Evolutionary conservation across 2,888 invertebrate species (phyloP).

Genomic region (Marronus borbonicus): DNA sequence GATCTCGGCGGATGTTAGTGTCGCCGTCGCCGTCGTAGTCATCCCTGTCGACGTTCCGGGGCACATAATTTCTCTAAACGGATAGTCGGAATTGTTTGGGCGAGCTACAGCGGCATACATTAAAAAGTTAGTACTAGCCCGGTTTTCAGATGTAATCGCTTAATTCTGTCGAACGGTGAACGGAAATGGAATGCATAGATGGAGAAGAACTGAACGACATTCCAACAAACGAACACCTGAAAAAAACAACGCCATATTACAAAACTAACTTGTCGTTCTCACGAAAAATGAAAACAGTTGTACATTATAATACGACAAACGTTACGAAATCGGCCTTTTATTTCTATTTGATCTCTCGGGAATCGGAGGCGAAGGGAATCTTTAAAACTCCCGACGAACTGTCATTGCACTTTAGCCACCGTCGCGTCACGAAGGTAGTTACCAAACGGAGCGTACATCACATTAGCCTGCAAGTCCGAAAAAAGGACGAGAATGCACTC

Average conservation of each 20-base stretch:
- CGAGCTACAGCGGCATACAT: constrained; percentile 14
- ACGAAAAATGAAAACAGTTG: too few species aligned
- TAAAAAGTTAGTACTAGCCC: not conserved
- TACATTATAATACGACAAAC: too few species aligned
- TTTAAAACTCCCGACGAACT: not conserved
- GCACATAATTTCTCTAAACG: constrained; percentile 12
- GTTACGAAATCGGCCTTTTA: too few species aligned
- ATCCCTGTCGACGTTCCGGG: constrained; percentile 6
- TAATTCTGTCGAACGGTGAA: too few species aligned
- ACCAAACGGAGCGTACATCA: not conserved
- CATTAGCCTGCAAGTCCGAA: not conserved
- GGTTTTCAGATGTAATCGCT: not conserved
- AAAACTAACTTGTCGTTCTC: too few species aligned
- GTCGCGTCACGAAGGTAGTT: not conserved
- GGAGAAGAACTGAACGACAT: too few species aligned
- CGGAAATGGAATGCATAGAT: too few species aligned
- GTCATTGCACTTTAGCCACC: constrained; percentile 16
- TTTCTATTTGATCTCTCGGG: too few species aligned
- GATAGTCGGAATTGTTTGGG: constrained; percentile 24
- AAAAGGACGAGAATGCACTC: not conserved
- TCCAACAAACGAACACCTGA: too few species aligned
- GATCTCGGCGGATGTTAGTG: constrained; percentile 8
- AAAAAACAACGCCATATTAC: too few species aligned
- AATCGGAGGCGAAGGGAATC: too few species aligned
- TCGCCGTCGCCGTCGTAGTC: not conserved